Evolutionary conservation across 2,888 invertebrate species (phyloP).

Genomic region (Hydropsyche betteni): DNA sequence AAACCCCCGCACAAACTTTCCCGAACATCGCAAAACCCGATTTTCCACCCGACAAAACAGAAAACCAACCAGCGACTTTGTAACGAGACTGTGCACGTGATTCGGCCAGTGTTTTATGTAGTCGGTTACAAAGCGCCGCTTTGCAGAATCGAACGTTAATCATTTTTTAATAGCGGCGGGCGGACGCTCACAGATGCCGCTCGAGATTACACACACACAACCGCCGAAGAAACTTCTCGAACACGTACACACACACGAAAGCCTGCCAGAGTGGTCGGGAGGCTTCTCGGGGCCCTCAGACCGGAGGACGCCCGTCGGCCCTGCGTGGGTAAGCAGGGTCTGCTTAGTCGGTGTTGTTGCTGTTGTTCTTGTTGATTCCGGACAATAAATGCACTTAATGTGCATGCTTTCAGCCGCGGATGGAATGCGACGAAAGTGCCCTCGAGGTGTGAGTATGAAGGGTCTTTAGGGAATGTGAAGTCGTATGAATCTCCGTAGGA

Average conservation of each 20-base stretch:
- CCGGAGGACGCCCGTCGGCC: constrained; percentile 7
- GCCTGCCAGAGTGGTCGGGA: too few relatives aligned
- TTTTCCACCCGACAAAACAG: too few relatives aligned
- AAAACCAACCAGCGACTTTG: neutral
- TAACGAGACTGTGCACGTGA: constrained; percentile 29
- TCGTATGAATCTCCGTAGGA: too few relatives aligned
- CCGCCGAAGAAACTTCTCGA: neutral
- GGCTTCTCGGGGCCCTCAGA: neutral
- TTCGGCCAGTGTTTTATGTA: constrained; percentile 43
- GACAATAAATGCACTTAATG: too few relatives aligned
- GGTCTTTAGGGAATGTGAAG: too few relatives aligned
- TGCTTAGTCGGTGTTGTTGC: neutral
- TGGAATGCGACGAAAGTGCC: too few relatives aligned
- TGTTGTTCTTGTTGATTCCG: too few relatives aligned
- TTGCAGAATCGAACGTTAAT: constrained; percentile 51
- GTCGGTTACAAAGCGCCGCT: constrained; percentile 49
- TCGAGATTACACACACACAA: constrained; percentile 35
- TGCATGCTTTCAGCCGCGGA: too few relatives aligned
- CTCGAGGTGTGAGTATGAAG: too few relatives aligned
- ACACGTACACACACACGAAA: too few relatives aligned
- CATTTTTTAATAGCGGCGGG: constrained; percentile 51
- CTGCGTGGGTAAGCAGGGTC: constrained; percentile 12
- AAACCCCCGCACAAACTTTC: too few relatives aligned
- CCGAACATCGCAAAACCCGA: too few relatives aligned
- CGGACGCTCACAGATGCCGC: constrained; percentile 42